A percentile compares a stretch with the other conserved stretches of the same genome.
Evolutionary conservation across 1,140 invertebrate genomes (phyloP).

Genomic region (Xylocopa sonorina): DNA sequence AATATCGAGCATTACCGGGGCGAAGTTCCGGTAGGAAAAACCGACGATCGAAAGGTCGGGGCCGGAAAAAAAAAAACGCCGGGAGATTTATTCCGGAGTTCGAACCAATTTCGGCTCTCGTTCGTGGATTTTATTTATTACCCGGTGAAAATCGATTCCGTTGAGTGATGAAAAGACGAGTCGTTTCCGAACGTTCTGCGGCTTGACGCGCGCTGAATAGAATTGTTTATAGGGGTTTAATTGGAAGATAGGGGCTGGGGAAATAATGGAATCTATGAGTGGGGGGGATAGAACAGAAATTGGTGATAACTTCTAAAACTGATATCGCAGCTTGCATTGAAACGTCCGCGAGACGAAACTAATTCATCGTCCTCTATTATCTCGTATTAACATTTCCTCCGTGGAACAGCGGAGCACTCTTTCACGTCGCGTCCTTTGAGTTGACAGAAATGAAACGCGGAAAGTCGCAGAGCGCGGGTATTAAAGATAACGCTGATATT

Average conservation of each 20-base stretch:
- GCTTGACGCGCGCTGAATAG: neutral
- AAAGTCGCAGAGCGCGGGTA: no score
- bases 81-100: neutral
- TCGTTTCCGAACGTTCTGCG: neutral
- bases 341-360: no score
- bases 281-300: neutral
- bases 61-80: neutral
- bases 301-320: neutral
- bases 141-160: neutral
- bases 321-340: no score
- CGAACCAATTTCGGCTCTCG: neutral
- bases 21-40: neutral
- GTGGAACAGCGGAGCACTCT: no score
- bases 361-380: no score
- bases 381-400: no score
- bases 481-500: no score
- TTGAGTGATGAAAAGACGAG: neutral
- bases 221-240: neutral
- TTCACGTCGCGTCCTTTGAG: neutral
- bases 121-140: neutral
- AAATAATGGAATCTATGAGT: neutral
- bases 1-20: conserved; percentile 8
- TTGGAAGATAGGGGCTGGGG: neutral
- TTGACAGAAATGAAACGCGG: no score
- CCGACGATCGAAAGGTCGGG: neutral